Evolutionary conservation across 2,888 invertebrate genomes (phyloP), one percentile per base, ranked within the genome.

Genomic region (Acanthococcus lagerstroemiae): DNA sequence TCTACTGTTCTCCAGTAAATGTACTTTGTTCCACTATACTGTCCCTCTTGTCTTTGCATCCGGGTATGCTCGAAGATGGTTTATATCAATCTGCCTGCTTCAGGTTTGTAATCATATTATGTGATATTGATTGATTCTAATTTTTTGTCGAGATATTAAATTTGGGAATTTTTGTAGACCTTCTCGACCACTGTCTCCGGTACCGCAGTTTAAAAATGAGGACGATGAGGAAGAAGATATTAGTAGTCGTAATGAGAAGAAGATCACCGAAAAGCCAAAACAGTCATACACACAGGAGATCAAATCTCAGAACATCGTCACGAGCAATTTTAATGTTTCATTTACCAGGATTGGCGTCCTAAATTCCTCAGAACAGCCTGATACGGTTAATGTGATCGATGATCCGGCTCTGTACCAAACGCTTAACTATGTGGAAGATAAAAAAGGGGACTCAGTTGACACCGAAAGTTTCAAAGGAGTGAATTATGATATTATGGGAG

Each of bases 1-100:
- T 96, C 74, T 92, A 90, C 77, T 90, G 93, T 65, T 88, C 94
- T 21, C 95, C 96, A 1, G 96, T 95, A 1, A 88, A 92, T 68
- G 84, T 87, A 6, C 80, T 97, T 70, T 95, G 95, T 72, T 84
- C 88, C 6, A 84, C 89, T 4, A 84, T 97, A 71, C 79, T 99
- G 63, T 88, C 95, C 5, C 80, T 97, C 57, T 80, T 95, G 0
- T 96, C 96, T 1, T 77, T 99, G 37, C 85, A 93, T 77, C 97
- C 97, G 60, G 87, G 86, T 54, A 86, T 94, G 79, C 81, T 95
- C 70, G 92, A 94, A 74, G 82, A 82, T 73, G 95, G 95, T 1
- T 81, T 95, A 48, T 79, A 82, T 69, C 85, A 88, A 74, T 86
- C 92, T 57, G 90, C 93, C 37, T 90, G 87, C 78, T 86, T 88